These are phyloP conservation scores for Salmo trutta DNA, from an alignment of 2,797 vertebrate genomes.

Conservation along the genomic window DNA sequence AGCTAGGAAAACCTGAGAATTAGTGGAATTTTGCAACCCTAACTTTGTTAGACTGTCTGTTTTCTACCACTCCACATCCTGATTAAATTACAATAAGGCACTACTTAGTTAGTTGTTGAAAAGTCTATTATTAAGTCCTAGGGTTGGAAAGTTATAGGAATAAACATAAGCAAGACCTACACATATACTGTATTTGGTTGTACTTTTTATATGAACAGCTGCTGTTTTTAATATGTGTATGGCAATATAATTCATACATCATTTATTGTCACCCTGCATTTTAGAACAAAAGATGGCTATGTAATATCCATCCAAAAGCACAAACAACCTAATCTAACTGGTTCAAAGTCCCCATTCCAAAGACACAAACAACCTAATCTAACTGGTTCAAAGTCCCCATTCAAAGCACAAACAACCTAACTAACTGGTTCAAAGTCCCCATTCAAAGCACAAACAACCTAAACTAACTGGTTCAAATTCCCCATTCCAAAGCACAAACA, in stretches of 20 bases:
- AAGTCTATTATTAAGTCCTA: not conserved
- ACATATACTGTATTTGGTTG: no score
- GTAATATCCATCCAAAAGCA: not conserved
- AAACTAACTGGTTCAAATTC: no score
- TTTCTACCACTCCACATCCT: no score
- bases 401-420: not conserved
- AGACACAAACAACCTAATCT: not conserved
- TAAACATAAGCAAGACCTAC: no score
- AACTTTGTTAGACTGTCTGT: not conserved
- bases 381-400: no score
- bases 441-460: not conserved
- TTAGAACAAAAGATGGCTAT: not conserved
- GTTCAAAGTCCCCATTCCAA: not conserved
- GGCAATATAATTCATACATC: no score
- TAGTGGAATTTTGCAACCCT: not conserved
- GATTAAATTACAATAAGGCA: no score
- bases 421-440: not conserved
- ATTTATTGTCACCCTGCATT: no score
- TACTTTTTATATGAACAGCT: no score
- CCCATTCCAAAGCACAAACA: no score
- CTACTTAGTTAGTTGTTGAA: not conserved
- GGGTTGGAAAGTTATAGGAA: no score
- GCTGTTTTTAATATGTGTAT: not conserved
- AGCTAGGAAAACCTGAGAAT: no score
- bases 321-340: not conserved